Conservation (phyloP, 2,113 vertebrate genomes). For the Cynoglossus semilaevis region DNA sequence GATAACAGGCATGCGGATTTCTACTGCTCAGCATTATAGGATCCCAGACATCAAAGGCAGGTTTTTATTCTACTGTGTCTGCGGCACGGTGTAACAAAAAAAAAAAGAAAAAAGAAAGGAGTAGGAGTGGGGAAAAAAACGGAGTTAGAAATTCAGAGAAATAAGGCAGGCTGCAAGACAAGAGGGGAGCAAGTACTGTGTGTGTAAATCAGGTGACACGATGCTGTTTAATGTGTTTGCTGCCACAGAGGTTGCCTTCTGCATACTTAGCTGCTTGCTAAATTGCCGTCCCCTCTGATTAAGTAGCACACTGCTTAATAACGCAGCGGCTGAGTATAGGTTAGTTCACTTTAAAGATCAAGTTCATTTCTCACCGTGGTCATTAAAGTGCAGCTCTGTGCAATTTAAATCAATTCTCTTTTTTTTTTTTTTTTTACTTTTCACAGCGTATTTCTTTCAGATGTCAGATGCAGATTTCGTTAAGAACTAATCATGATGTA, state of each 20-base stretch:
- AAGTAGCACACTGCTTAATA: slow-evolving; percentile 69
- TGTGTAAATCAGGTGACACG: slow-evolving; percentile 34
- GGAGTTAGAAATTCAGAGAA: slow-evolving; percentile 50
- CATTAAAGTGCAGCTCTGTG: slow-evolving; percentile 63
- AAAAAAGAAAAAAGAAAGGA: background rate
- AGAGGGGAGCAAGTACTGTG: slow-evolving; percentile 11
- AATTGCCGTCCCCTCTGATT: slow-evolving; percentile 67
- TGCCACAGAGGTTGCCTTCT: slow-evolving; percentile 51
- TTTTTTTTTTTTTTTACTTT: slow-evolving; percentile 1
- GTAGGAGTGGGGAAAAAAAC: slow-evolving; percentile 1
- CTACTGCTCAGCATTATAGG: slow-evolving; percentile 74
- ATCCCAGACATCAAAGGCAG: slow-evolving; percentile 75
- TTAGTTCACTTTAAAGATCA: slow-evolving; percentile 75
- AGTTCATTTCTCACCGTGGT: slow-evolving; percentile 73
- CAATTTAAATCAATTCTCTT: slow-evolving; percentile 60
- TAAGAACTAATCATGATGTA: no score
- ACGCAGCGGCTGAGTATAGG: slow-evolving; percentile 45
- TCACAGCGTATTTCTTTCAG: background rate
- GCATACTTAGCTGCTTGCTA: slow-evolving; percentile 61
- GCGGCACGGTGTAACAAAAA: slow-evolving; percentile 30
- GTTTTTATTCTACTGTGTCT: slow-evolving; percentile 66
- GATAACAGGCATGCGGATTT: slow-evolving; percentile 75
- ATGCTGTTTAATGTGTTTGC: slow-evolving; percentile 46
- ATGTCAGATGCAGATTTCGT: no score
- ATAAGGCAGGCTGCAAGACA: slow-evolving; percentile 44